Evolutionary conservation across 2,113 vertebrate species (phyloP).

Genomic region (Periophthalmodon schlosseri): DNA sequence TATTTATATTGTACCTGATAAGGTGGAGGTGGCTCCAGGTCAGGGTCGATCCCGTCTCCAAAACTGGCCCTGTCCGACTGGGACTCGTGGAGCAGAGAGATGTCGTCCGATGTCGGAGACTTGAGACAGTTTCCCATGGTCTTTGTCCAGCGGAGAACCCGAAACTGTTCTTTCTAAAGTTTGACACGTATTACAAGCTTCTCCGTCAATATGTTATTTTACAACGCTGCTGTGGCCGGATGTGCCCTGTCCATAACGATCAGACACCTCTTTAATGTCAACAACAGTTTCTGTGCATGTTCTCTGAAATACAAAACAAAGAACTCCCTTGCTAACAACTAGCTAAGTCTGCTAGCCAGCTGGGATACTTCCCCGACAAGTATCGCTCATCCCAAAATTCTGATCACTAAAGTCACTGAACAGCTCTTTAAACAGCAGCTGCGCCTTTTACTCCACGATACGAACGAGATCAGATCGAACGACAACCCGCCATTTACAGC

Average conservation of each 20-base stretch:
- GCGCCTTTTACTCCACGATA: background rate
- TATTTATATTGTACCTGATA: slow-evolving; percentile 82
- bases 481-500: slow-evolving; percentile 47
- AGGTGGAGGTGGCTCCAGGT: slow-evolving; percentile 91
- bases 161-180: slow-evolving; percentile 38
- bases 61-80: slow-evolving; percentile 91
- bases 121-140: slow-evolving; percentile 95
- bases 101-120: slow-evolving; percentile 91
- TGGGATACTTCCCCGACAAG: slow-evolving; percentile 51
- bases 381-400: slow-evolving; percentile 42
- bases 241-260: slow-evolving; percentile 12
- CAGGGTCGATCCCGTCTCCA: slow-evolving; percentile 88
- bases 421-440: slow-evolving; percentile 13
- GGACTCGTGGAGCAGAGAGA: slow-evolving; percentile 91
- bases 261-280: background rate
- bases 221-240: slow-evolving; percentile 9
- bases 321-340: slow-evolving; percentile 57
- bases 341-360: slow-evolving; percentile 57
- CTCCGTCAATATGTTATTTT: background rate
- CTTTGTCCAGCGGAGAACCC: slow-evolving; percentile 29
- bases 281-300: slow-evolving; percentile 40
- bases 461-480: background rate
- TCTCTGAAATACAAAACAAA: slow-evolving; percentile 65
- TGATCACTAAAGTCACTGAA: slow-evolving; percentile 15
- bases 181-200: slow-evolving; percentile 17